Base-by-base conservation (phyloP, 1,140 invertebrate genomes). In the Leptinotarsa defecta region DNA sequence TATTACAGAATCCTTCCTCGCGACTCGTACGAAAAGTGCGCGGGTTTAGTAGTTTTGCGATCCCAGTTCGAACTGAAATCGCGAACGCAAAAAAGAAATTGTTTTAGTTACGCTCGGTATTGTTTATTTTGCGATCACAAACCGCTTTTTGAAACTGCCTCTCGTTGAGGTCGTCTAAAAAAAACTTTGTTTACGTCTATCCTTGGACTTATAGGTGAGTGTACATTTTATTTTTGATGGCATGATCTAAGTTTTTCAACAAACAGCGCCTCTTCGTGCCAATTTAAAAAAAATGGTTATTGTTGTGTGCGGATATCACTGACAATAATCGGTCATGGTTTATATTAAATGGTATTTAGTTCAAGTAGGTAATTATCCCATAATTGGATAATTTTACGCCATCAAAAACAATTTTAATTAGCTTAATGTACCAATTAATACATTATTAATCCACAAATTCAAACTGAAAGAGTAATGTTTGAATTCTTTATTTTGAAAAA, bases 21-120 rank as follows among this genome's bases (percentile, higher is more conserved):
- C 34, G 8, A n/a, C n/a, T n/a, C 52, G 70, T 71, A 70, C 48
- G 68, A 61, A 71, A 71, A 71, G 19, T 70, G 70, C 70, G 70
- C 70, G 70, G n/a, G 43, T 52, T 71, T 52, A 71, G 70, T 71
- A 20, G n/a, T 27, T 61, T 71, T 62, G 70, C 70, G 70, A 62
- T 19, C 70, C 48, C 48, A 27, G 52, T 71, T 62, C 17, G n/a
- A 57, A 57, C 69, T 13, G n/a, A 61, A 71, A 61, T 62, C 70
- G 70, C 70, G 70, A 48, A 62, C 70, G 52, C 52, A 57, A 57
- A 57, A 57, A 57, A 19, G 52, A 57, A 17, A 57, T 19, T 57
- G 15, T 57, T 57, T 57, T 57, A 57, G 52, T 57, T 57, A 57
- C n/a, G 15, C 15, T 57, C 6, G 52, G 4, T 57, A 57, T 57